Conservation (phyloP, 2,888 invertebrate genomes). For the Lasioglossum pauxillum region DNA sequence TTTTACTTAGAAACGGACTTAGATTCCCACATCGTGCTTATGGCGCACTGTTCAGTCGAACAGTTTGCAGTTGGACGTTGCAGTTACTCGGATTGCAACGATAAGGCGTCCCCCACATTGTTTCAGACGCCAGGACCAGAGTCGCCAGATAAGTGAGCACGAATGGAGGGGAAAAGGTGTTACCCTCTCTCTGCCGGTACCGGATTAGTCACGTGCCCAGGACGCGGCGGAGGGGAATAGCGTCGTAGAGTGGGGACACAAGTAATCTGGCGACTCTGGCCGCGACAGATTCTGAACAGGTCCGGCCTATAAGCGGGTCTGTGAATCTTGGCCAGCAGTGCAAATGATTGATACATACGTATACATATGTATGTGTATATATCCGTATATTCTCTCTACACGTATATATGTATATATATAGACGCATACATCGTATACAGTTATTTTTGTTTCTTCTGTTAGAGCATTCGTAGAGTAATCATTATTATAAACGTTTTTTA, state of each 20-base stretch:
- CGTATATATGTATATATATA: slow-evolving; percentile 14
- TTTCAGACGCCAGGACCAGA: slow-evolving; percentile 6
- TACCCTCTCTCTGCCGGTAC: too few species aligned
- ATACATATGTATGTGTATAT: slow-evolving; percentile 13
- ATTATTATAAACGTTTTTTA: slow-evolving; percentile 71
- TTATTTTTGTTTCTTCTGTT: slow-evolving; percentile 52
- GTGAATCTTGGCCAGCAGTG: slow-evolving; percentile 71
- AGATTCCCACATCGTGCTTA: slow-evolving; percentile 72
- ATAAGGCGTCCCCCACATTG: slow-evolving; percentile 4
- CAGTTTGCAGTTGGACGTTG: slow-evolving; percentile 35
- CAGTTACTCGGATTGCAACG: slow-evolving; percentile 25
- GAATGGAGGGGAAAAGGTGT: too few species aligned
- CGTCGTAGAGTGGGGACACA: too few species aligned
- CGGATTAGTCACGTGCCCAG: too few species aligned
- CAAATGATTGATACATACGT: slow-evolving; percentile 66
- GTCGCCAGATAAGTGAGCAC: too few species aligned
- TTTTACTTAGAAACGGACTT: slow-evolving; percentile 67
- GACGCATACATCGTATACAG: slow-evolving; percentile 28
- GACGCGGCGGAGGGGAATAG: too few species aligned
- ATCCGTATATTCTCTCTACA: slow-evolving; percentile 11
- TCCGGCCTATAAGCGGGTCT: slow-evolving; percentile 69
- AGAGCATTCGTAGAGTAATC: slow-evolving; percentile 73
- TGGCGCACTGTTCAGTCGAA: slow-evolving; percentile 61
- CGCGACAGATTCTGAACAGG: slow-evolving; percentile 39
- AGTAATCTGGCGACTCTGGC: not conserved